phyloP scores from a whole-genome alignment of 2,113 vertebrate species.

The Cebus imitator region DNA sequence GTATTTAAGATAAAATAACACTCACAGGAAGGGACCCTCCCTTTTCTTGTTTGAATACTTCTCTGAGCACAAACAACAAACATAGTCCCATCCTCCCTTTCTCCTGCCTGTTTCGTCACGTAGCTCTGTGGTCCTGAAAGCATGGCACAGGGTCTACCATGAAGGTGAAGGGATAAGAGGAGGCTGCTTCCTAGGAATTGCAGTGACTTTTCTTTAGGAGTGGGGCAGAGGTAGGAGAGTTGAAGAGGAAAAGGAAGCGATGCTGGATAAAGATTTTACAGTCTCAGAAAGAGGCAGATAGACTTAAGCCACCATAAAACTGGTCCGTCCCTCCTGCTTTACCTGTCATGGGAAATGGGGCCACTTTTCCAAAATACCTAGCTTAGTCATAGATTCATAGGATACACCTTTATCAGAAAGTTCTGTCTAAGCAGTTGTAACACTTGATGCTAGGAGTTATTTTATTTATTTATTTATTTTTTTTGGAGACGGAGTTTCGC shows the following conservation, averaged over 20 bases:
- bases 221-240: background rate
- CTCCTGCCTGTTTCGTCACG: background rate
- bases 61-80: slow-evolving; percentile 21
- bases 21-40: slow-evolving; percentile 50
- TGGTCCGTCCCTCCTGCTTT: background rate
- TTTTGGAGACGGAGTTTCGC: no score
- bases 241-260: background rate
- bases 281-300: background rate
- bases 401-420: background rate
- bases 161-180: background rate
- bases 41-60: slow-evolving; percentile 67
- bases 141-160: background rate
- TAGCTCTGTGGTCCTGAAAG: background rate
- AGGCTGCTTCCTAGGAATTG: background rate
- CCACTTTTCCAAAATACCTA: background rate
- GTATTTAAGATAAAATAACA: slow-evolving; percentile 52
- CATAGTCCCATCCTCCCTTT: slow-evolving; percentile 10
- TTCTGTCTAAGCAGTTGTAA: background rate
- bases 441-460: background rate
- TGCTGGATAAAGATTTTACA: background rate
- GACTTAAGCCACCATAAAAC: background rate
- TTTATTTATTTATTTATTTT: no score
- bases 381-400: background rate
- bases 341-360: background rate
- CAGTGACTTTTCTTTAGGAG: background rate